Percentiles rank a stretch among this genome's conserved stretches.
These are phyloP conservation scores for Hydrocynus forskahlii DNA, from an alignment of 2,797 vertebrate species.

Conservation along the genomic window DNA sequence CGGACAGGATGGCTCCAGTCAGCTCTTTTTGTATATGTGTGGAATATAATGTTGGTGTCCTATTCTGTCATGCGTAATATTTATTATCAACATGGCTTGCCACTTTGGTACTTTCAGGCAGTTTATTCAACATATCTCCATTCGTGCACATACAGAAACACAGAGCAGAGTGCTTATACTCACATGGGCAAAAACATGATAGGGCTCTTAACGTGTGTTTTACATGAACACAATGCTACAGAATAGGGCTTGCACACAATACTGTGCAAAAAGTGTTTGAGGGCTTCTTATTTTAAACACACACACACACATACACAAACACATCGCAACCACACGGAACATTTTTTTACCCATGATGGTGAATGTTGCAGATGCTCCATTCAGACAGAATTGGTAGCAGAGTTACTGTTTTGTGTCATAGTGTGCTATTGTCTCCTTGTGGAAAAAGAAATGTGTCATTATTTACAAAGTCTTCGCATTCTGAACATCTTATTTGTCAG, in stretches of 20 bases:
- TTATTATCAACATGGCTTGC: slow-evolving; percentile 37
- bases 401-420: slow-evolving; percentile 34
- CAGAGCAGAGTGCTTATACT: neutral
- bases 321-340: neutral
- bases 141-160: neutral
- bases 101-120: neutral
- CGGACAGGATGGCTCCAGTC: neutral
- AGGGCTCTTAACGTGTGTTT: neutral
- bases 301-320: slow-evolving; percentile 20
- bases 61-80: slow-evolving; percentile 42
- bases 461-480: slow-evolving; percentile 33
- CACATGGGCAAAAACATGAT: neutral
- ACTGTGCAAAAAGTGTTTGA: neutral
- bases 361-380: slow-evolving; percentile 33
- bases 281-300: neutral
- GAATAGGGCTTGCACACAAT: slow-evolving; percentile 1
- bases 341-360: slow-evolving; percentile 25
- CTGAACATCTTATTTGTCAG: slow-evolving; percentile 38
- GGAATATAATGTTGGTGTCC: slow-evolving; percentile 35
- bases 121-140: neutral
- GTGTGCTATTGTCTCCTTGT: slow-evolving; percentile 38
- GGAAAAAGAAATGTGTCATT: slow-evolving; percentile 48
- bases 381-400: slow-evolving; percentile 5
- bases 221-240: neutral
- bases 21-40: slow-evolving; percentile 62